Base-by-base conservation (phyloP, 2,888 invertebrate species). In the Zhuqinia jingwanae region DNA sequence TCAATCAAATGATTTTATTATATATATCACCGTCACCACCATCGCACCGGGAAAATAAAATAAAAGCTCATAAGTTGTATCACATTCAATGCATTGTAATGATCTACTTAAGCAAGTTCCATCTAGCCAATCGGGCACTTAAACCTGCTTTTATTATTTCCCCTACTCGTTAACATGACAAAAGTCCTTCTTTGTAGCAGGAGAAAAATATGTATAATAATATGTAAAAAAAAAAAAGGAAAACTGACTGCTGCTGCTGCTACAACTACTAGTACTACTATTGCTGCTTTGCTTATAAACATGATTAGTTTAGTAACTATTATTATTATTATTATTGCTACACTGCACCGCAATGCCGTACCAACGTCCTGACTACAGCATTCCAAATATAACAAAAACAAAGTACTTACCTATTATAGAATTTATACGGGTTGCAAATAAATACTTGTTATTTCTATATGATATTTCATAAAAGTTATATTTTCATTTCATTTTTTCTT, bases 21-120 rank as follows among this genome's bases (percentile, higher is more conserved):
- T n/a, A n/a, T n/a, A n/a, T n/a, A n/a, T n/a, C n/a, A n/a, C n/a
- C n/a, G n/a, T n/a, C n/a, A n/a, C n/a, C n/a, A n/a, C n/a, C n/a
- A 60, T 63, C 30, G 58, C 56, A 68, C 78, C 78, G 70, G 30
- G 78, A 85, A 78, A 78, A 78, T 58, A 65, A 79, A 65, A 80
- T 70, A n/a, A n/a, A n/a, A 50, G 70, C 68, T 53, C 70, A 63
- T 85, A 56, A 77, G 58, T 56, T 70, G 70, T 56, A 70, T 77
- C 84, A 70, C 84, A 85, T 70, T 85, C 73, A 70, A 85, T 85
- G 84, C 84, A 85, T 85, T 77, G 84, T 85, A 85, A 85, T 85
- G 84, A 85, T 85, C 84, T 78, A 85, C 78, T 85, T 85, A 85
- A 85, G 60, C 63, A 85, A 78, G 65, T 84, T 77, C 68, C 83